Conservation (phyloP, 2,113 vertebrate species). For the Hemicordylus capensis region DNA sequence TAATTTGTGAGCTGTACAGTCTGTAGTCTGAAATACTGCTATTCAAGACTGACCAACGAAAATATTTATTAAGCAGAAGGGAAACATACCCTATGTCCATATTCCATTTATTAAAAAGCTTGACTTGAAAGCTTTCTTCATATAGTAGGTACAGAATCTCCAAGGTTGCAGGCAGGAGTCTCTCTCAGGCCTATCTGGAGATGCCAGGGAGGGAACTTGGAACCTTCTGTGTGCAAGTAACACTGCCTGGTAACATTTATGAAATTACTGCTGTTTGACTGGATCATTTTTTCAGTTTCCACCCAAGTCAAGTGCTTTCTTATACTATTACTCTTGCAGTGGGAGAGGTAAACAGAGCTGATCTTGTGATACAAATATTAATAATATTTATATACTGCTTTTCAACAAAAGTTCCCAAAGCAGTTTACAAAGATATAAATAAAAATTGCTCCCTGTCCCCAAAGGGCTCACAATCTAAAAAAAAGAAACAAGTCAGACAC, state of each 20-base stretch:
- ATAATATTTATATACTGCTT: too few relatives aligned
- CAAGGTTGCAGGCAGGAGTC: too few relatives aligned
- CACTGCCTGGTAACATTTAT: not conserved
- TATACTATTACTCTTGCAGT: not conserved
- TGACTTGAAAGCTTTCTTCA: not conserved
- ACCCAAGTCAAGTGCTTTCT: too few relatives aligned
- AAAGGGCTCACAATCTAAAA: too few relatives aligned
- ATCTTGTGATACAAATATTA: too few relatives aligned
- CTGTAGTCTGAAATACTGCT: constrained; percentile 24
- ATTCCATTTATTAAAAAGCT: not conserved
- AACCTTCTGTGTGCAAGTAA: not conserved
- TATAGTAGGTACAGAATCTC: not conserved
- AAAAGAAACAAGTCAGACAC: too few relatives aligned
- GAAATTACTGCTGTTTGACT: not conserved
- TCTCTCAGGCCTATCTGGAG: too few relatives aligned
- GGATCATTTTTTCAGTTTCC: not conserved
- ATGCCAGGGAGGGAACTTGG: too few relatives aligned
- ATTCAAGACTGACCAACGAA: constrained; percentile 31
- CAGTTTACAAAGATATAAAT: too few relatives aligned
- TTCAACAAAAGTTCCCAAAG: too few relatives aligned
- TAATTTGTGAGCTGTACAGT: constrained; percentile 8
- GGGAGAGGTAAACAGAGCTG: too few relatives aligned
- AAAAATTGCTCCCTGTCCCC: too few relatives aligned
- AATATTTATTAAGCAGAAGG: constrained; percentile 36
- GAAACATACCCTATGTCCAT: constrained; percentile 36